These are phyloP conservation scores for Gorsachius goisagi DNA, from an alignment of 2,113 vertebrate species.

Conservation along the genomic window DNA sequence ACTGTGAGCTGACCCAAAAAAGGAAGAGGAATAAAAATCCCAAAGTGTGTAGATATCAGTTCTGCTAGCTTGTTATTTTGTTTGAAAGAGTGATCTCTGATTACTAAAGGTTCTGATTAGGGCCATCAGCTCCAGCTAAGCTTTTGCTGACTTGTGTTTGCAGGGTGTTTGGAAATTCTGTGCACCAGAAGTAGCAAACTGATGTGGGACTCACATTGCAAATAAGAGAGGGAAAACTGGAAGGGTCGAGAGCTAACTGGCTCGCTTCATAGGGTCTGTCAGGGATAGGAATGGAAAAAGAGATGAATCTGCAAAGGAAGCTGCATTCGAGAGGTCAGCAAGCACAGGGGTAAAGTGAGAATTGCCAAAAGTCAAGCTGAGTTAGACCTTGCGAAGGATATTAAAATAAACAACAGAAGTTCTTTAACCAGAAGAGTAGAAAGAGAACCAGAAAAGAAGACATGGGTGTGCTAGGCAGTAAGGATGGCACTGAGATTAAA, in stretches of 20 bases:
- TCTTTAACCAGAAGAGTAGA: constrained; percentile 31
- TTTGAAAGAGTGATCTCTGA: not conserved
- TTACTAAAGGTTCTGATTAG: not conserved
- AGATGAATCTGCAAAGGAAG: constrained; percentile 54
- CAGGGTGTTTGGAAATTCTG: not conserved
- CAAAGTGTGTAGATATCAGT: too few species aligned
- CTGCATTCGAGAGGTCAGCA: constrained; percentile 55
- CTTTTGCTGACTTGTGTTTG: not conserved
- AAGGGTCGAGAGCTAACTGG: not conserved
- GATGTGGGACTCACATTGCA: not conserved
- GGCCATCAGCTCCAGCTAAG: not conserved
- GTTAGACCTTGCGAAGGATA: constrained; percentile 61
- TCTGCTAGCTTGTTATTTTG: not conserved
- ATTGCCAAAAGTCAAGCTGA: constrained; percentile 64
- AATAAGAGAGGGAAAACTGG: not conserved
- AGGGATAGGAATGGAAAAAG: constrained; percentile 33
- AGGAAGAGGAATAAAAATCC: not conserved
- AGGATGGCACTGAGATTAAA: not conserved
- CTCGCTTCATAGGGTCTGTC: not conserved
- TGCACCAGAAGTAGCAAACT: not conserved
- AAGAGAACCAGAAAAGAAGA: not conserved
- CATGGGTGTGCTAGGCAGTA: not conserved
- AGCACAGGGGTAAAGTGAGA: constrained; percentile 33
- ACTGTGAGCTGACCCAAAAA: not conserved
- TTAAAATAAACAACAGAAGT: constrained; percentile 64